These are phyloP conservation scores for Sarcophaga rosellei DNA, from an alignment of 2,888 invertebrate species.

Conservation along the genomic window DNA sequence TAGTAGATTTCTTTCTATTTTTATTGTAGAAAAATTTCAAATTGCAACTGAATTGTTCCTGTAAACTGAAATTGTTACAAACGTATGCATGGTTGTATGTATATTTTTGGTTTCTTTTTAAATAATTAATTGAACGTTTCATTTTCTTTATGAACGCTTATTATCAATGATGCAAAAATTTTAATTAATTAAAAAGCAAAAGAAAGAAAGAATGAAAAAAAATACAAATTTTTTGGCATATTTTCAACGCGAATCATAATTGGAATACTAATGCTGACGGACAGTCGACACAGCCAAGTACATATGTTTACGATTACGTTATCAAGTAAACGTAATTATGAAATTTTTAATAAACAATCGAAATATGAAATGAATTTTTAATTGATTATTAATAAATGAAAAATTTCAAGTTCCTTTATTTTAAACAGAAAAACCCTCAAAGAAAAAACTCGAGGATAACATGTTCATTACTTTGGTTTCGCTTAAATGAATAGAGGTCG, in stretches of 20 bases:
- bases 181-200: not conserved
- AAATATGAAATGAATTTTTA: not conserved
- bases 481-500: no score
- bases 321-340: not conserved
- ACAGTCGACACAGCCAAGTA: not conserved
- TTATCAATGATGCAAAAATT: slow-evolving; percentile 16
- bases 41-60: no score
- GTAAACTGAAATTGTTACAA: no score
- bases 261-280: not conserved
- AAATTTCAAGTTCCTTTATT: no score
- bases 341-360: not conserved
- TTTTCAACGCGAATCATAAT: slow-evolving; percentile 20
- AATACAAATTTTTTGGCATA: slow-evolving; percentile 6
- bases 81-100: no score
- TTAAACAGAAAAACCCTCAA: no score
- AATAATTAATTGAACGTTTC: not conserved
- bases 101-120: not conserved
- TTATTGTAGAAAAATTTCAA: no score
- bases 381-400: no score
- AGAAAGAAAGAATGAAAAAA: not conserved
- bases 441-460: no score
- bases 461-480: no score
- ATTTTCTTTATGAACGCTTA: not conserved
- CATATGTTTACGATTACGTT: not conserved
- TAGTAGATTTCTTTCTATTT: no score